Evolutionary conservation across 2,888 invertebrate genomes (phyloP).

Genomic region (Drosophila peninsularis): DNA sequence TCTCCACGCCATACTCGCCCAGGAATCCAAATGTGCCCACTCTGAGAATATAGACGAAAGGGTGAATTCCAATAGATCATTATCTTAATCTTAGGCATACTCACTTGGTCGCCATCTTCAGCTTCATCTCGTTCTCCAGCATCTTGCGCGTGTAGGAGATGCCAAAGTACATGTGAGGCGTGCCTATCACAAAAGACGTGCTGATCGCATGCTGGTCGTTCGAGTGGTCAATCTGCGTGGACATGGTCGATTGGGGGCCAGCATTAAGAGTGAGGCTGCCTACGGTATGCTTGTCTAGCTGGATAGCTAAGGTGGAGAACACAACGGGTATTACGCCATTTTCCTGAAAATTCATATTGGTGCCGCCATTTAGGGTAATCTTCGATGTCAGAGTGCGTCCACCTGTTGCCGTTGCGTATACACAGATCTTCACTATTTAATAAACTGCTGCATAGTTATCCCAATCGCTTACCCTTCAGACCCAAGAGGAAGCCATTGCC

Average conservation of each 20-base stretch:
- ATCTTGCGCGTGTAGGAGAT: conserved; percentile 92
- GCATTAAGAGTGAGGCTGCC: conserved; percentile 94
- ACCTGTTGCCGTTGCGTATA: conserved; percentile 46
- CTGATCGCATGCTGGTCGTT: conserved; percentile 89
- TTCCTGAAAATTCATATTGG: conserved; percentile 91
- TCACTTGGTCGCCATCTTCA: conserved; percentile 92
- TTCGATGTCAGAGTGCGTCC: conserved; percentile 73
- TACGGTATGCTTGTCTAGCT: conserved; percentile 93
- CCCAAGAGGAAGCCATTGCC: conserved; percentile 93
- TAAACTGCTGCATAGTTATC: neutral
- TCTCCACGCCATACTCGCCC: conserved; percentile 96
- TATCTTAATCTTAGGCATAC: conserved; percentile 75
- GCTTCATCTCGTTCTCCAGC: conserved; percentile 91
- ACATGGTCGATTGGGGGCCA: conserved; percentile 90
- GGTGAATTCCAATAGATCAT: neutral
- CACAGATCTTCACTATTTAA: conserved; percentile 24
- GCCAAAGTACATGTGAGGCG: conserved; percentile 91
- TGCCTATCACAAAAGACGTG: conserved; percentile 91
- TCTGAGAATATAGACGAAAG: conserved; percentile 85
- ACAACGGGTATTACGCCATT: conserved; percentile 91
- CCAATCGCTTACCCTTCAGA: conserved; percentile 86
- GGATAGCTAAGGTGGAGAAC: conserved; percentile 92
- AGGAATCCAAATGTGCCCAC: conserved; percentile 94
- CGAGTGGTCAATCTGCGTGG: conserved; percentile 92
- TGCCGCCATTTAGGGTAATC: conserved; percentile 87